Evolutionary conservation across 37 sponge, comb jelly and placozoan genomes (phyloP), one percentile per base, ranked within the genome.

Genomic region (Haliclona indistincta): DNA sequence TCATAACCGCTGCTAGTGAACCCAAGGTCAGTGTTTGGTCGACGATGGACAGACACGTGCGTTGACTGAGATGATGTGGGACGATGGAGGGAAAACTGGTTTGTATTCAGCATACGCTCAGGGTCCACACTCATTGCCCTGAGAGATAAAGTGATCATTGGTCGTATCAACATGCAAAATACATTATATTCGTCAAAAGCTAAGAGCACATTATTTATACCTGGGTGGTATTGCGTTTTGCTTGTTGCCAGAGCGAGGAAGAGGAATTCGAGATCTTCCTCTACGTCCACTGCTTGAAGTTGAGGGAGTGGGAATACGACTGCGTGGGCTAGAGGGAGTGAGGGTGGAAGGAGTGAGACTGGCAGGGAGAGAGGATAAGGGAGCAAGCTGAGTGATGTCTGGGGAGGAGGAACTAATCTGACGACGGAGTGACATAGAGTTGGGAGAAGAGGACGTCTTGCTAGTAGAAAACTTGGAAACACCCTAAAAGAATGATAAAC

Each of bases 181-280:
- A n/a, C n/a, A n/a, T n/a, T n/a, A n/a, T n/a, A n/a, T n/a, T n/a
- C n/a, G n/a, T n/a, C n/a, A n/a, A n/a, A n/a, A n/a, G 10, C 62
- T 60, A 32, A 17, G 62, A 32, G 29, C 32, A 34, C 32, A 32
- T 22, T 29, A 39, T 55, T 1, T 74, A 47, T 17, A 73, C 74
- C 20, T 73, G 82, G 7, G 82, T 81, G 67, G 82, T 81, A 35
- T n/a, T n/a, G n/a, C n/a, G n/a, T n/a, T n/a, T n/a, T n/a, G n/a
- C n/a, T n/a, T n/a, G n/a, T 58, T 20, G 7, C 60, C 6, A 58
- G 26, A 25, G 60, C 38, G 38, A 26, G 73, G 81, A 38, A 47
- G 68, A 4, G 71, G 73, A 4, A 60, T 80, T 37, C 37, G 42
- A 69, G 69, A 19, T 36, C 72, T 58, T 4, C 44, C 70, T 30